Conservation (phyloP, 1,140 invertebrate species). For the Euwallacea fornicatus region DNA sequence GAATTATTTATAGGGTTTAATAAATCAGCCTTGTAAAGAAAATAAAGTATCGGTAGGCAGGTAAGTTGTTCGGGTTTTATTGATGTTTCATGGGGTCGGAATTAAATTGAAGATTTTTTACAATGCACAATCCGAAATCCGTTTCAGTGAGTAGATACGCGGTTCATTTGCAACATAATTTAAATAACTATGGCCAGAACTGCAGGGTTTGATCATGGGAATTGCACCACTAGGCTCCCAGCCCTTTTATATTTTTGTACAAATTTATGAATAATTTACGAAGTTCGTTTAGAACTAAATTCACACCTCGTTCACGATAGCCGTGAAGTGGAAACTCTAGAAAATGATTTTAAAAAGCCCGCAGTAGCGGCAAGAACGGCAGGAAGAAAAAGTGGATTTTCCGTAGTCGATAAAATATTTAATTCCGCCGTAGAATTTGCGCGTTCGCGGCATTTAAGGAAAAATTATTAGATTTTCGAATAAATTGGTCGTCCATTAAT, state of each 20-base stretch:
- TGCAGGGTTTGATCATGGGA: too few relatives aligned
- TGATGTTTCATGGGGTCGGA: too few relatives aligned
- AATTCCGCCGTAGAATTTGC: conserved; percentile 37
- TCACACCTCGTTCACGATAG: conserved; percentile 6
- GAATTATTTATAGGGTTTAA: conserved; percentile 39
- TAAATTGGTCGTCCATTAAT: conserved; percentile 42
- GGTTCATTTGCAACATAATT: conserved; percentile 7
- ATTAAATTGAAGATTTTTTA: too few relatives aligned
- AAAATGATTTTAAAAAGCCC: conserved; percentile 16
- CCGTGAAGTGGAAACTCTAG: not conserved
- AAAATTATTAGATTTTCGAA: conserved; percentile 43
- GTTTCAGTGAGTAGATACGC: too few relatives aligned
- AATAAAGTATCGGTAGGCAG: too few relatives aligned
- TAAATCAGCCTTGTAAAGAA: conserved; percentile 21
- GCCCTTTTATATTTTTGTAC: too few relatives aligned
- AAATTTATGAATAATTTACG: too few relatives aligned
- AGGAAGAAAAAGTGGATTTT: conserved; percentile 33
- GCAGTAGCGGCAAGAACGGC: conserved; percentile 7
- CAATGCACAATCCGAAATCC: too few relatives aligned
- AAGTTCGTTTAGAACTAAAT: conserved; percentile 8
- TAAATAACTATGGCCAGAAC: conserved; percentile 22
- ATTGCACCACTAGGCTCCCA: too few relatives aligned
- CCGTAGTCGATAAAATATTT: conserved; percentile 38
- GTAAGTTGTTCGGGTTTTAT: too few relatives aligned
- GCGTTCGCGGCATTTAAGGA: conserved; percentile 32